Base-by-base conservation (phyloP, 2,113 vertebrate genomes). In the Ptychochromis oligacanthus region DNA sequence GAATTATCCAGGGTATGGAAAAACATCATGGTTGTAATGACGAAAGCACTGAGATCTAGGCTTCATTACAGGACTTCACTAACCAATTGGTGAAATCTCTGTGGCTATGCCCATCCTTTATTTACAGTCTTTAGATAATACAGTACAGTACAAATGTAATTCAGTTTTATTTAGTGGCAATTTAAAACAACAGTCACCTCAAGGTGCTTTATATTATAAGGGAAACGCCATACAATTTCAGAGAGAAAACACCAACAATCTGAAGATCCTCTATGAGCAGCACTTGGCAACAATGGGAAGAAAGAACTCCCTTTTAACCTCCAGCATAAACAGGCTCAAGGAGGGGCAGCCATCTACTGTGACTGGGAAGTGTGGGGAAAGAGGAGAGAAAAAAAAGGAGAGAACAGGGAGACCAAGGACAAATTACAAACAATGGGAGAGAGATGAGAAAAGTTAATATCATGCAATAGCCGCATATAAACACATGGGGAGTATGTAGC, bases 321-420 rank as follows among this genome's bases (percentile, higher is more conserved):
- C 43, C 26, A 31, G 31, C 26, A 72, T 26, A 72, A 34, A 26
- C 24, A 72, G 67, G 67, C 46, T 34, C 46, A 34, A 11, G 13
- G 26, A 72, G 18, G 2, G 0, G 5, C 46, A 70, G 54, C 9
- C 10, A 11, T 54, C 54, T 12, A 55, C 11, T 17, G 49, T 38
- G 12, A 20, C 9, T 28, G 15, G 18, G 65, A 9, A 24, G 46
- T 70, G 24, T 28, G n/a, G 38, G 34, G 12, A 7, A 9, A 24
- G n/a, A 43, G 4, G 0, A 10, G 20, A 24, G 28, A 31, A 31
- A 31, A 64, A 65, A 24, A 28, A 15, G 0, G 43, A 20, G 49
- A 46, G 4, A 0, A 49, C 0, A 28, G 17, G 28, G 28, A 70
- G 10, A 52, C 1, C 0, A 70, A 70, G 43, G 24, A 70, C 43